Base-by-base conservation (phyloP, 2,113 vertebrate species). In the Neoarius graeffei region DNA sequence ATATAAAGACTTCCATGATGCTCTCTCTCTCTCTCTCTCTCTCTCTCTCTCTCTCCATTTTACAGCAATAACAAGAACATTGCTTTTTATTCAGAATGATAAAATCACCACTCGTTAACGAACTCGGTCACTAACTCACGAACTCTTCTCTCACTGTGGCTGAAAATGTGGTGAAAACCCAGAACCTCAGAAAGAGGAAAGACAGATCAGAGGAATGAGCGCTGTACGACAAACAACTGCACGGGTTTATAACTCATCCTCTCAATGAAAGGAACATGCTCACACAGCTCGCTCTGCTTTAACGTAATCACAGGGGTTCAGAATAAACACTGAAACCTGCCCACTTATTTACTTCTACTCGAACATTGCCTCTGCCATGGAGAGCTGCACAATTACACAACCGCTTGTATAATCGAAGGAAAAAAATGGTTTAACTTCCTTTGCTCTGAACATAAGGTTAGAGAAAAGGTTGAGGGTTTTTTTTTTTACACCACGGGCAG, bases 41-140 rank as follows among this genome's bases (percentile, higher is more conserved):
- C 17, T n/a, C n/a, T n/a, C n/a, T 66, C 27, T 42, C 20, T 60
- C 27, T n/a, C 54, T 6, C 48, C n/a, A 30, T 59, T 42, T 93
- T 93, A 93, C 93, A 48, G 19, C 3, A 3, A 48, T 48, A 42
- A 73, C 73, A 52, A 13, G 19, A 50, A 50, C 73, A 76, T 73
- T 42, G 69, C 69, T 73, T 42, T 42, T 5, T 42, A 23, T 74
- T 74, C 71, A 74, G 42, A 50, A 11, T 17, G 19, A 14, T 52
- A 14, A 77, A n/a, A 42, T 42, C 42, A 42, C 42, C 42, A 42
- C 42, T 42, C 42, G 3, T 42, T 42, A 42, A 42, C 42, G 4
- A 42, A 42, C 42, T 42, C 42, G 3, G 3, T 42, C 3, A 42
- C 42, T 42, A 42, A 14, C 11, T 20, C 10, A 76, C 8, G 1